Evolutionary conservation across 1,140 invertebrate genomes (phyloP), one percentile per base, ranked within the genome.

Genomic region (Ericerus pela): DNA sequence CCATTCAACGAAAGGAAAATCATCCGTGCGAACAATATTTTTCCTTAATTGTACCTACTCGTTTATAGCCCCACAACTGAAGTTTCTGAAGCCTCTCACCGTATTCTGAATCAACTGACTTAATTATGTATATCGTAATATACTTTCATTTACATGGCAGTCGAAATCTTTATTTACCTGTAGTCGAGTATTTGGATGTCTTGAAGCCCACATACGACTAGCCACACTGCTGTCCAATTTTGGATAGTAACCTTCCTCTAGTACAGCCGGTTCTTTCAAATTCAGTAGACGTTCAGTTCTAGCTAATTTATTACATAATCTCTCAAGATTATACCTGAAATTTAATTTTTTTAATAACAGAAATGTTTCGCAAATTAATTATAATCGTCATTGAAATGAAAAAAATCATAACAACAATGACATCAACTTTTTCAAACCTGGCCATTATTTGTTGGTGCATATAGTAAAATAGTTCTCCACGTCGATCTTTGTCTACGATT

Each of bases 401-500:
- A 41, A 41, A 47, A 22, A 38, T 38, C 14, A 16, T 18, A n/a
- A 38, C n/a, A 6, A 38, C 20, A 14, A 33, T 10, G 30, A 33
- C n/a, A n/a, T n/a, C n/a, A n/a, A n/a, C n/a, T n/a, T n/a, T n/a
- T n/a, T n/a, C n/a, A n/a, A 62, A 73, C 73, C 76, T 74, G 24
- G 76, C 77, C 37, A 80, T 70, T 55, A 85, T 75, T 66, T 85
- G 82, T 63, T 84, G 76, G 66, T 85, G 82, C 81, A 84, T 84
- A 63, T 84, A 84, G 60, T 81, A 85, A 71, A 85, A 85, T 0
- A 85, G 70, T 64, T 85, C 83, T 1, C 83, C 83, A 20, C 82
- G 72, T 27, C 82, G 67, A 68, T 85, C 79, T 66, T 82, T 82
- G 62, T 73, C 67, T 1, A 83, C 80, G 47, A 82, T 74, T 33